Evolutionary conservation across 2,797 vertebrate species (phyloP).

Genomic region (Coreius guichenoti): DNA sequence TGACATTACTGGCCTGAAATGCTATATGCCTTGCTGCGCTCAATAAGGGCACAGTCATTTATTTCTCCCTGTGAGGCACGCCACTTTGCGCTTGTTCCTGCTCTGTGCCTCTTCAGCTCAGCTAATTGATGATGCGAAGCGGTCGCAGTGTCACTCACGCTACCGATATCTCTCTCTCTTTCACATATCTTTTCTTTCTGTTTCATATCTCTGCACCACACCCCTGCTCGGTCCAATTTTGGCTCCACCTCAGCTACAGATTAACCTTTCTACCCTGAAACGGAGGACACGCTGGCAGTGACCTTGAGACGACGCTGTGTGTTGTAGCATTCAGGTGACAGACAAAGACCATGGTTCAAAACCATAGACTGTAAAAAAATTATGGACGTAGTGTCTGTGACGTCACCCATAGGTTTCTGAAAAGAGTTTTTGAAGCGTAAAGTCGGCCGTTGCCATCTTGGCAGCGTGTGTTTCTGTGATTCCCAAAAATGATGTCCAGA

Average conservation of each 20-base stretch:
- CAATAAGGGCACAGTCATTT: constrained; percentile 67
- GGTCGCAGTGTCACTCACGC: constrained; percentile 61
- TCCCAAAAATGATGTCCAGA: background rate
- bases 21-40: constrained; percentile 67
- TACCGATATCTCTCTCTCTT: constrained; percentile 1
- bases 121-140: constrained; percentile 65
- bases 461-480: constrained; percentile 22
- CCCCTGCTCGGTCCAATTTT: constrained; percentile 35
- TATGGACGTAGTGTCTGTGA: too few species aligned
- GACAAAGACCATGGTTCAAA: constrained; percentile 48
- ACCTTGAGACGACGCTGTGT: constrained; percentile 56
- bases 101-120: constrained; percentile 45
- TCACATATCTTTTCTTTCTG: background rate
- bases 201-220: constrained; percentile 13
- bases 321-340: constrained; percentile 38
- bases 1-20: constrained; percentile 66
- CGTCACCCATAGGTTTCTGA: too few species aligned
- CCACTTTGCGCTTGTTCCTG: constrained; percentile 41
- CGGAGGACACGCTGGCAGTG: constrained; percentile 41
- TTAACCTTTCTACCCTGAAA: constrained; percentile 50
- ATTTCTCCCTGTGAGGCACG: constrained; percentile 64
- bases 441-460: too few species aligned
- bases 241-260: constrained; percentile 51
- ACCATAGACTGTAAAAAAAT: too few species aligned
- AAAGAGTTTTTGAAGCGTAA: too few species aligned